Evolutionary conservation across 1,140 invertebrate species (phyloP).

Genomic region (Drosophila paulistorum): DNA sequence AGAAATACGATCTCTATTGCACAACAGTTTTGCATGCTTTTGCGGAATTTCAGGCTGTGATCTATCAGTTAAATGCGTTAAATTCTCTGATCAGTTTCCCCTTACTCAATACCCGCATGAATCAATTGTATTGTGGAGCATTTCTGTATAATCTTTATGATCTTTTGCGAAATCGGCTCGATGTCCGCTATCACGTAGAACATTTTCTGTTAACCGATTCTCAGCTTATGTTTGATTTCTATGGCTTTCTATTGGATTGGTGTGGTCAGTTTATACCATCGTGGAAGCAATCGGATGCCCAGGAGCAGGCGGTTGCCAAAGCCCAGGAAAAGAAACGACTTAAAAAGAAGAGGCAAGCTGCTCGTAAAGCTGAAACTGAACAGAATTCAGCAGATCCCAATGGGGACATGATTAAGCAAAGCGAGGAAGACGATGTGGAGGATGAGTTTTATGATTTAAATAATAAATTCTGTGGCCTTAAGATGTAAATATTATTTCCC

Average conservation of each 20-base stretch:
- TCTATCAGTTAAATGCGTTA: conserved; percentile 86
- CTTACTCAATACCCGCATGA: conserved; percentile 84
- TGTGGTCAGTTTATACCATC: conserved; percentile 60
- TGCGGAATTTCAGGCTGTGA: conserved; percentile 88
- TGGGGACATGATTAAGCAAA: conserved; percentile 46
- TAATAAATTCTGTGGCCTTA: conserved; percentile 79
- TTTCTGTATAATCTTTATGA: conserved; percentile 89
- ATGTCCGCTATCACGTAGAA: conserved; percentile 84
- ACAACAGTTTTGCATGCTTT: conserved; percentile 87
- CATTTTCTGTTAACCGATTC: conserved; percentile 84
- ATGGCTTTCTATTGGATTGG: conserved; percentile 65
- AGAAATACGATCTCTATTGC: conserved; percentile 86
- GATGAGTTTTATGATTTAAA: conserved; percentile 80
- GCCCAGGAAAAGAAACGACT: conserved; percentile 62
- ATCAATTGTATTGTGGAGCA: conserved; percentile 88
- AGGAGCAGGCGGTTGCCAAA: conserved; percentile 36
- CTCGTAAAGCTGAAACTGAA: conserved; percentile 47
- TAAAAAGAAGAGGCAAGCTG: conserved; percentile 70
- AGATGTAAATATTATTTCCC: conserved; percentile 21
- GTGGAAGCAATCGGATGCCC: conserved; percentile 56
- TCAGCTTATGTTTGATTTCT: conserved; percentile 83
- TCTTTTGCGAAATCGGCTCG: conserved; percentile 84
- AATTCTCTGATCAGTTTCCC: conserved; percentile 87
- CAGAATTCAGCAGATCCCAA: conserved; percentile 48
- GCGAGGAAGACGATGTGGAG: conserved; percentile 41